phyloP scores from a whole-genome alignment of 23 tunicate genomes.

The Trididemnum clinides region DNA sequence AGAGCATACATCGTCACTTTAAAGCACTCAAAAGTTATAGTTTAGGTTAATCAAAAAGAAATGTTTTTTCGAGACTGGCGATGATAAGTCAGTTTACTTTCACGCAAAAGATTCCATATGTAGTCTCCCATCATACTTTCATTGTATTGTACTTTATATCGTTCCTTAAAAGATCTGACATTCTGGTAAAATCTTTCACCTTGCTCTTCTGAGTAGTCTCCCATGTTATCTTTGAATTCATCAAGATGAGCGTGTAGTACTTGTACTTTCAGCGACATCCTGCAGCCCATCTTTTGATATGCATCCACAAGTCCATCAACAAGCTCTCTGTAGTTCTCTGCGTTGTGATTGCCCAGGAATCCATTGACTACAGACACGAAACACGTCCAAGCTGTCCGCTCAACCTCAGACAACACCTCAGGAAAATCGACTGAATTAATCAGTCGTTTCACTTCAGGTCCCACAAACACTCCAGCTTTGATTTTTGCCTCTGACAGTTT shows the following conservation, averaged over 20 bases:
- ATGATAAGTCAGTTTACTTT: too few relatives aligned
- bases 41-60: constrained; percentile 22
- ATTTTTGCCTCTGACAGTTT: constrained; percentile 34
- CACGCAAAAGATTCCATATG: too few relatives aligned
- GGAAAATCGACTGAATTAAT: constrained; percentile 20
- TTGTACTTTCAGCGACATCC: constrained; percentile 33
- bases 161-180: background rate
- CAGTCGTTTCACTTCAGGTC: constrained; percentile 46
- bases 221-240: too few relatives aligned
- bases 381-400: constrained; percentile 37
- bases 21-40: constrained; percentile 14
- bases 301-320: constrained; percentile 44
- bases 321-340: constrained; percentile 24
- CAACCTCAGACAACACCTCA: constrained; percentile 32
- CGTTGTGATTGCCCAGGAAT: constrained; percentile 41
- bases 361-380: constrained; percentile 36
- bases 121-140: constrained; percentile 27
- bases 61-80: constrained; percentile 30
- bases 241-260: constrained; percentile 40
- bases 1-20: constrained; percentile 5
- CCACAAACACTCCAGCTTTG: constrained; percentile 49
- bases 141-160: constrained; percentile 19
- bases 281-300: constrained; percentile 33
- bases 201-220: constrained; percentile 32
- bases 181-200: too few relatives aligned